These are phyloP conservation scores for Siderastrea siderea DNA, from an alignment of 92 coral and sea anemone genomes.

Conservation along the genomic window DNA sequence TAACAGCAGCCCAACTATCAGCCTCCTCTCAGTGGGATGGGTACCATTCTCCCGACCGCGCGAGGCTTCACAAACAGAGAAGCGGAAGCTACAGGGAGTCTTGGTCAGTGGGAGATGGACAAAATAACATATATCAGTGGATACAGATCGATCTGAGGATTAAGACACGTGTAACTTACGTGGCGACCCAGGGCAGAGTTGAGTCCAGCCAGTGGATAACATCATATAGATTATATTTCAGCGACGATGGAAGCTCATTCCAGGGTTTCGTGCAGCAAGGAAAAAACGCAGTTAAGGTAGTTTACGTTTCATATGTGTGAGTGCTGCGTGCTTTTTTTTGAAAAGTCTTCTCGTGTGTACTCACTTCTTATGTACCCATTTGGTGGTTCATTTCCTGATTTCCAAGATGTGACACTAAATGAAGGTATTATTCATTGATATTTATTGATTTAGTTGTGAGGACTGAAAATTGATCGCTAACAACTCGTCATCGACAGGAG, in stretches of 20 bases:
- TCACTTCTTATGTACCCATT: too few species aligned
- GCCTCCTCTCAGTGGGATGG: constrained; percentile 1
- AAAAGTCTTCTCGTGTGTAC: background rate
- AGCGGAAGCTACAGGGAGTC: background rate
- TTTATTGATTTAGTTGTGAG: too few species aligned
- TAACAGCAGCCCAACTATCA: constrained; percentile 8
- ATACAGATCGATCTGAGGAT: constrained; percentile 12
- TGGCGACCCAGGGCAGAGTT: constrained; percentile 17
- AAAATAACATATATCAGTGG: constrained; percentile 8
- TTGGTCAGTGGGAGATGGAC: background rate
- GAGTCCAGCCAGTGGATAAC: background rate
- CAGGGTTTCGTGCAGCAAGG: background rate
- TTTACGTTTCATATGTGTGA: background rate
- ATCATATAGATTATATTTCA: constrained; percentile 1
- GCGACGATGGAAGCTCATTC: constrained; percentile 13
- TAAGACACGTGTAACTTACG: constrained; percentile 2
- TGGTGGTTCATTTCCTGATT: too few species aligned
- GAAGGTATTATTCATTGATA: too few species aligned
- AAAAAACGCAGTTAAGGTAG: background rate
- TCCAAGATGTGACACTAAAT: too few species aligned
- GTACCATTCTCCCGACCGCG: constrained; percentile 15
- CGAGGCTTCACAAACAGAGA: background rate
- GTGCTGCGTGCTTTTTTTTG: background rate
- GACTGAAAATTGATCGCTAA: too few species aligned
- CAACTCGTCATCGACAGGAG: too few species aligned